Conservation (phyloP, 1,140 invertebrate genomes). For the Drosophila novamexicana region DNA sequence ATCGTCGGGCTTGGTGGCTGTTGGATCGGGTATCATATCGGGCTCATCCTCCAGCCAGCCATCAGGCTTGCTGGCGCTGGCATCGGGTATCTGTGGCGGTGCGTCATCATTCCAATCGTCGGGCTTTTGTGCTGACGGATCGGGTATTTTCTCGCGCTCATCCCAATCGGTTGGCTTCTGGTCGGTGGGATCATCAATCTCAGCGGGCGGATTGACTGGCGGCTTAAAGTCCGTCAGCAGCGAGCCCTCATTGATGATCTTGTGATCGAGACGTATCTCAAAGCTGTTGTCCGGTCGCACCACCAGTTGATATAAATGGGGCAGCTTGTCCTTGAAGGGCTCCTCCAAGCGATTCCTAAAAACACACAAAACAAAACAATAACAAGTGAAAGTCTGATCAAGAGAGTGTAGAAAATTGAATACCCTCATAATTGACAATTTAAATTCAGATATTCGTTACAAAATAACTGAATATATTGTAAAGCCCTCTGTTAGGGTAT, state of each 20-base stretch:
- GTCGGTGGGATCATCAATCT: slow-evolving; percentile 98
- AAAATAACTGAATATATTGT: neutral
- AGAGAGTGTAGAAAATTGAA: slow-evolving; percentile 6
- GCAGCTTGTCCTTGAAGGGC: slow-evolving; percentile 96
- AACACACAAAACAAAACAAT: neutral
- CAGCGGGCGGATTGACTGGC: slow-evolving; percentile 96
- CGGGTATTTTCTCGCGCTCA: slow-evolving; percentile 97
- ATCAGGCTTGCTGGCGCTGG: slow-evolving; percentile 93
- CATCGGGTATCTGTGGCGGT: slow-evolving; percentile 94
- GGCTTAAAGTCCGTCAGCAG: slow-evolving; percentile 96
- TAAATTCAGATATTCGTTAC: neutral
- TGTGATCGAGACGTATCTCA: slow-evolving; percentile 89
- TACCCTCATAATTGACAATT: no score
- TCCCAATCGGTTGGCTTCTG: slow-evolving; percentile 97
- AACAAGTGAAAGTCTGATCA: slow-evolving; percentile 26
- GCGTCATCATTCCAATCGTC: slow-evolving; percentile 98
- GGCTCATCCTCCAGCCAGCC: slow-evolving; percentile 98
- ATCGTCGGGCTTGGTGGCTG: slow-evolving; percentile 94
- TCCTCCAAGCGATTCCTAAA: slow-evolving; percentile 91
- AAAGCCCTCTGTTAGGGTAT: neutral
- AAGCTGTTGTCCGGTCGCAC: slow-evolving; percentile 95
- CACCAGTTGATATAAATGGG: slow-evolving; percentile 97
- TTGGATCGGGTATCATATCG: slow-evolving; percentile 94
- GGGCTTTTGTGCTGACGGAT: slow-evolving; percentile 94
- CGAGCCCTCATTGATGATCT: slow-evolving; percentile 93